Evolutionary conservation across 2,797 vertebrate genomes (phyloP).

Genomic region (Percopsis omiscomaycus): DNA sequence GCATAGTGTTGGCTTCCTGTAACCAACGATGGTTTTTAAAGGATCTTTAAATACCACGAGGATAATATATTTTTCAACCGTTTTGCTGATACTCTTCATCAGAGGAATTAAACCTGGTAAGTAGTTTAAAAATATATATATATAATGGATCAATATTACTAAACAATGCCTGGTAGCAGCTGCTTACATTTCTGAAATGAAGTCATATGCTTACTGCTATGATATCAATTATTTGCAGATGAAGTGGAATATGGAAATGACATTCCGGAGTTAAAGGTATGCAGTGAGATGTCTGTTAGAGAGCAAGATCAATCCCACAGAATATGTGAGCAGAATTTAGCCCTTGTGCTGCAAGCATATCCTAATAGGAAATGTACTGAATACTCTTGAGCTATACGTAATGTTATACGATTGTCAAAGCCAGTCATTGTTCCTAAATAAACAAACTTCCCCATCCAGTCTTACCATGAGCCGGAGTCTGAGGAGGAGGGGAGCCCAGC

Average conservation of each 20-base stretch:
- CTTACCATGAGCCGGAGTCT: conserved; percentile 67
- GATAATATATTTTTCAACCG: conserved; percentile 45
- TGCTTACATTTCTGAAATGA: conserved; percentile 17
- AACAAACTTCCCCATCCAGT: conserved; percentile 27
- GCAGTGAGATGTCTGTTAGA: background rate
- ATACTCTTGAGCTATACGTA: background rate
- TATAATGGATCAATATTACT: background rate
- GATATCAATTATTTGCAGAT: conserved; percentile 56
- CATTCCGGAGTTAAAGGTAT: conserved; percentile 68
- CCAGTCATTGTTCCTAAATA: conserved; percentile 12
- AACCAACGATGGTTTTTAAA: conserved; percentile 53
- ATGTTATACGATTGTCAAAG: too few relatives aligned
- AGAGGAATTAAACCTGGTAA: conserved; percentile 70
- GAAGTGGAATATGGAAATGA: conserved; percentile 60
- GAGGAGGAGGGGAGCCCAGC: conserved; percentile 81
- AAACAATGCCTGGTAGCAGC: conserved; percentile 16
- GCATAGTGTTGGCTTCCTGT: conserved; percentile 52
- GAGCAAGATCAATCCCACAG: conserved; percentile 4
- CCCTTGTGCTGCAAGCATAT: too few relatives aligned
- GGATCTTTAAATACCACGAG: conserved; percentile 45
- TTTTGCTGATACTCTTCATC: conserved; percentile 59
- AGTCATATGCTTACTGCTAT: background rate
- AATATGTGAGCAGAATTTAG: background rate
- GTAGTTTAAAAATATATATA: conserved; percentile 21
- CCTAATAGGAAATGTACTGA: background rate